These are phyloP conservation scores for Pyralis farinalis DNA, from an alignment of 2,888 invertebrate species.

Conservation along the genomic window DNA sequence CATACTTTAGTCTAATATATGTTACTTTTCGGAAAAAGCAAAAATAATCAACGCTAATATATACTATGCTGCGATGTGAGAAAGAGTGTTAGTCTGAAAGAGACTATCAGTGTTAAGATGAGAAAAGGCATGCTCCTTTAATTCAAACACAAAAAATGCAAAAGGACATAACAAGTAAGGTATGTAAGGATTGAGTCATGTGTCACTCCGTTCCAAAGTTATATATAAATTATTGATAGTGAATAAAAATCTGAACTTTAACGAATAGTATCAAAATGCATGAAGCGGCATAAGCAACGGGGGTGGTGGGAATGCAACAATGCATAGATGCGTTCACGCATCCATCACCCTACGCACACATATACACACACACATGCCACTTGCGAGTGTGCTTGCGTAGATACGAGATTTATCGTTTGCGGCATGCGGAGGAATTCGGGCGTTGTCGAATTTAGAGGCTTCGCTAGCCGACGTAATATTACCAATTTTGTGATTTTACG, in stretches of 20 bases:
- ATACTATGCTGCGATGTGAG: too few relatives aligned
- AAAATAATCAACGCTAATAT: too few relatives aligned
- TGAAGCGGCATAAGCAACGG: constrained; percentile 20
- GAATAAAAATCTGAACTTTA: neutral
- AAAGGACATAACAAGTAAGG: too few relatives aligned
- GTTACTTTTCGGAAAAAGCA: too few relatives aligned
- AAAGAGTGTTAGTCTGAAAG: too few relatives aligned
- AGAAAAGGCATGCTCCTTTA: too few relatives aligned
- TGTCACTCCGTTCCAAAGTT: too few relatives aligned
- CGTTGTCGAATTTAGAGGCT: constrained; percentile 4
- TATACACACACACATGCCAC: constrained; percentile 19
- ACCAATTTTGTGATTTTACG: neutral
- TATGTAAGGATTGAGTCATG: too few relatives aligned
- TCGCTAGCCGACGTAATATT: neutral
- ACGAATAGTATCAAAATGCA: constrained; percentile 29
- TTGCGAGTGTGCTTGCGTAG: constrained; percentile 22
- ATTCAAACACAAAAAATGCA: too few relatives aligned
- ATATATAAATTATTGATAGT: too few relatives aligned
- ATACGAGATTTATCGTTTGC: constrained; percentile 24
- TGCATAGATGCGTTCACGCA: constrained; percentile 28
- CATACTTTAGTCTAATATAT: too few relatives aligned
- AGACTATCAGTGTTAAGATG: too few relatives aligned
- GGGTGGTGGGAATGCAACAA: constrained; percentile 47
- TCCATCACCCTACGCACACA: constrained; percentile 28
- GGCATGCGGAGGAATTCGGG: constrained; percentile 19